These are phyloP conservation scores for Cartodere bifasciata DNA, from an alignment of 2,888 invertebrate species.

Conservation along the genomic window DNA sequence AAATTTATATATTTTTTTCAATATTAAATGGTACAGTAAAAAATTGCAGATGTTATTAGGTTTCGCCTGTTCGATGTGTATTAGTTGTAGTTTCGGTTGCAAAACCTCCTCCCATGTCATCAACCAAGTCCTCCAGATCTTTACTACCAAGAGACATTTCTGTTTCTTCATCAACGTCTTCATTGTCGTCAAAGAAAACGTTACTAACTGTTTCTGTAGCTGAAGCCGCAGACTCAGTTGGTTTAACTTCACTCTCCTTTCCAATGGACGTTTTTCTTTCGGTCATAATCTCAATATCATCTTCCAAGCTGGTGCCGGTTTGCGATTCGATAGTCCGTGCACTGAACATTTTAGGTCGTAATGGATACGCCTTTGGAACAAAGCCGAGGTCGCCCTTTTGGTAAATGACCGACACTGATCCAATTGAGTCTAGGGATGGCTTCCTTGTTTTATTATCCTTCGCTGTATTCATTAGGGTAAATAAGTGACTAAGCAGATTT, in stretches of 20 bases:
- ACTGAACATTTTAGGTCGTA: constrained; percentile 24
- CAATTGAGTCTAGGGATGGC: constrained; percentile 36
- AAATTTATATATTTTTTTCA: too few relatives aligned
- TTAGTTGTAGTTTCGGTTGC: too few relatives aligned
- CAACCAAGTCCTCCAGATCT: too few relatives aligned
- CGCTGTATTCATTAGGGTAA: constrained; percentile 26
- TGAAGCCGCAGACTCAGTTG: neutral
- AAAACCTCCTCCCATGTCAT: too few relatives aligned
- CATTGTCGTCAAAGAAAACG: constrained; percentile 9
- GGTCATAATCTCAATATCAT: constrained; percentile 5
- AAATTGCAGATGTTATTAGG: too few relatives aligned
- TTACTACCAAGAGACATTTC: too few relatives aligned
- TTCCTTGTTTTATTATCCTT: constrained; percentile 30
- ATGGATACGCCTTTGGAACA: constrained; percentile 39
- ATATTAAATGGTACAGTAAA: too few relatives aligned
- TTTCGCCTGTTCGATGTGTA: too few relatives aligned
- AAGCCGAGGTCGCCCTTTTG: constrained; percentile 55
- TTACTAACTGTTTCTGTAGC: neutral
- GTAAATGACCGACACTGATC: constrained; percentile 35
- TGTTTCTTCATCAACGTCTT: constrained; percentile 7
- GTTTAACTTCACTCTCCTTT: neutral
- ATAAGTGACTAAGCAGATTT: constrained; percentile 37
- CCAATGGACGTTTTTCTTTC: neutral
- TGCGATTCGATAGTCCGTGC: constrained; percentile 23
- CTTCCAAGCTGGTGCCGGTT: constrained; percentile 22